A percentile compares a stretch with the other conserved stretches of the same genome.
Evolutionary conservation across 1,140 invertebrate species (phyloP).

Genomic region (Asobara japonica): DNA sequence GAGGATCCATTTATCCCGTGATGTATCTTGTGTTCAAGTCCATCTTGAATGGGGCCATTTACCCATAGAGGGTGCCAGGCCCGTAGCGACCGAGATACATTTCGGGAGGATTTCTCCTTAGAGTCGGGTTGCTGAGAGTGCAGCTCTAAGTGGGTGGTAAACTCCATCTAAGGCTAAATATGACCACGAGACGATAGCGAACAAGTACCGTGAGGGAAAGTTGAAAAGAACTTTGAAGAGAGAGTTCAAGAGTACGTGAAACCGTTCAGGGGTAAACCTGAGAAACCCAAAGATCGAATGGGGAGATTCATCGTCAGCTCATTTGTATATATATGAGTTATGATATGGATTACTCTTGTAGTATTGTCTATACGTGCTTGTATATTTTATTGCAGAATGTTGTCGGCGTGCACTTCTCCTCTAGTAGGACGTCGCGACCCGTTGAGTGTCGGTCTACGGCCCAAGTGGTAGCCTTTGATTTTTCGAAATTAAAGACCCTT

Average conservation of each 20-base stretch:
- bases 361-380: constrained; percentile 46
- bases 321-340: constrained; percentile 46
- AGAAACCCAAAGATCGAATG: constrained; percentile 70
- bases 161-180: constrained; percentile 87
- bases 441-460: constrained; percentile 47
- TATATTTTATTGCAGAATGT: constrained; percentile 40
- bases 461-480: constrained; percentile 1
- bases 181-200: constrained; percentile 82
- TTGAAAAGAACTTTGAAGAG: constrained; percentile 91
- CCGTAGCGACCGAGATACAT: constrained; percentile 52
- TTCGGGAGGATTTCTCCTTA: constrained; percentile 70
- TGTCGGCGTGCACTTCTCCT: constrained; percentile 66
- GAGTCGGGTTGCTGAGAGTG: constrained; percentile 87
- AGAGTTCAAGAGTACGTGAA: constrained; percentile 89
- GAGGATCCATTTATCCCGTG: constrained; percentile 64
- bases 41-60: constrained; percentile 74
- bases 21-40: constrained; percentile 68
- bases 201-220: constrained; percentile 93
- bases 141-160: constrained; percentile 86
- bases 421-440: constrained; percentile 67
- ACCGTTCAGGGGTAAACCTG: constrained; percentile 78
- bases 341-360: constrained; percentile 42
- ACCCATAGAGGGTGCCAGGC: constrained; percentile 50
- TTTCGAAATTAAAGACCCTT: neutral
- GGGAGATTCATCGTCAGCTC: constrained; percentile 66